Percentiles rank a stretch among this genome's conserved stretches.
Evolutionary conservation across 2,888 invertebrate genomes (phyloP).

Genomic region (Acanthosepion lycidas): DNA sequence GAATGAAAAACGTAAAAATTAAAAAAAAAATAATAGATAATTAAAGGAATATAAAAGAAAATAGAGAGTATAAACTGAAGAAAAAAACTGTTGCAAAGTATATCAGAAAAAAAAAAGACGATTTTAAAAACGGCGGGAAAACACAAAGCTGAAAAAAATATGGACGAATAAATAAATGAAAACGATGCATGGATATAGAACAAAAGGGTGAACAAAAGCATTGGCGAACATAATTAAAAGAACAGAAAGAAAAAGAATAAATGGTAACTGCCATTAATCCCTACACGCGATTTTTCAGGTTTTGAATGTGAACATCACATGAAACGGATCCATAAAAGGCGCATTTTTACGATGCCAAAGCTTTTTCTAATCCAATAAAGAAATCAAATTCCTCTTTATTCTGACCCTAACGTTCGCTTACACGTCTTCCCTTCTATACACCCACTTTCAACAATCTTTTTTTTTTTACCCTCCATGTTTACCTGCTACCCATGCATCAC

Average conservation of each 20-base stretch:
- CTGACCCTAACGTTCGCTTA: not conserved
- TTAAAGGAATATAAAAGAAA: too few species aligned
- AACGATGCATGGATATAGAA: not conserved
- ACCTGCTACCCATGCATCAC: not conserved
- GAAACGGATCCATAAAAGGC: not conserved
- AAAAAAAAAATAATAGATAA: not conserved
- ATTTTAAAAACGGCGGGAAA: not conserved
- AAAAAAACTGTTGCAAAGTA: too few species aligned
- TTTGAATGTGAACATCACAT: not conserved
- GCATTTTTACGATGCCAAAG: not conserved
- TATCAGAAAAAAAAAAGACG: too few species aligned
- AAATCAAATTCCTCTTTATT: not conserved
- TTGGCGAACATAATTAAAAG: not conserved
- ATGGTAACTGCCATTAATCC: not conserved
- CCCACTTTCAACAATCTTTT: not conserved
- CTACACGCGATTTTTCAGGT: not conserved
- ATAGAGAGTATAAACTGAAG: too few species aligned
- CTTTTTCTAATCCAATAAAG: not conserved
- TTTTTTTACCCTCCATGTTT: not conserved
- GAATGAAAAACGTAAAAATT: not conserved
- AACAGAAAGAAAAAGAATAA: not conserved
- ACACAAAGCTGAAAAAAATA: not conserved
- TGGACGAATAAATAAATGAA: not conserved
- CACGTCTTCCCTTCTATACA: not conserved
- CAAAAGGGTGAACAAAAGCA: not conserved